These are phyloP conservation scores for Parauchenoglanis punctatus DNA, from an alignment of 2,797 vertebrate genomes.

Conservation along the genomic window DNA sequence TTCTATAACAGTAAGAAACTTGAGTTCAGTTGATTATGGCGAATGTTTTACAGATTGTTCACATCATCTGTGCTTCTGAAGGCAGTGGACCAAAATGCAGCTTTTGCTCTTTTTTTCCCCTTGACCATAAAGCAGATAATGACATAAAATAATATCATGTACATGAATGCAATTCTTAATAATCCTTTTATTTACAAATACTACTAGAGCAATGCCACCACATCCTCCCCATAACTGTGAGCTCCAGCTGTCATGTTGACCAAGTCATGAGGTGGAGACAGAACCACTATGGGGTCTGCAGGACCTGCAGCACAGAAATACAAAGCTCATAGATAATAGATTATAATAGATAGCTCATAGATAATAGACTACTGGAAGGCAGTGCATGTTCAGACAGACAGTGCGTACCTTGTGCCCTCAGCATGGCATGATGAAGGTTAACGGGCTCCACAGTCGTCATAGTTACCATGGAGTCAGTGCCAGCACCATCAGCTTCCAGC, in stretches of 20 bases:
- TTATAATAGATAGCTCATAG: neutral
- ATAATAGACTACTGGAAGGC: neutral
- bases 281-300: conserved; percentile 76
- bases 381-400: neutral
- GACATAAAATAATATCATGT: neutral
- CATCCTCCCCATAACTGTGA: conserved; percentile 77
- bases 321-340: neutral
- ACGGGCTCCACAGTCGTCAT: conserved; percentile 87
- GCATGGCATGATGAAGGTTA: conserved; percentile 87
- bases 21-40: neutral
- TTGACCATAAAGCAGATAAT: neutral
- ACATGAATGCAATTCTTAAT: conserved; percentile 32
- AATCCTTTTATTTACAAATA: conserved; percentile 64
- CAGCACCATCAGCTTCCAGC: conserved; percentile 86
- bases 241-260: conserved; percentile 78
- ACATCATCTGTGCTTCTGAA: neutral
- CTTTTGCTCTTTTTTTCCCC: neutral
- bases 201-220: conserved; percentile 76
- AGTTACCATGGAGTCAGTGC: conserved; percentile 82
- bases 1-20: too few species aligned
- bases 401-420: conserved; percentile 84
- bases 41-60: neutral
- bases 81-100: neutral
- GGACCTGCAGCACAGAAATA: conserved; percentile 61
- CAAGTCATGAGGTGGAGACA: conserved; percentile 77